Evolutionary conservation across 2,888 invertebrate genomes (phyloP).

Genomic region (Conops quadrifasciatus): DNA sequence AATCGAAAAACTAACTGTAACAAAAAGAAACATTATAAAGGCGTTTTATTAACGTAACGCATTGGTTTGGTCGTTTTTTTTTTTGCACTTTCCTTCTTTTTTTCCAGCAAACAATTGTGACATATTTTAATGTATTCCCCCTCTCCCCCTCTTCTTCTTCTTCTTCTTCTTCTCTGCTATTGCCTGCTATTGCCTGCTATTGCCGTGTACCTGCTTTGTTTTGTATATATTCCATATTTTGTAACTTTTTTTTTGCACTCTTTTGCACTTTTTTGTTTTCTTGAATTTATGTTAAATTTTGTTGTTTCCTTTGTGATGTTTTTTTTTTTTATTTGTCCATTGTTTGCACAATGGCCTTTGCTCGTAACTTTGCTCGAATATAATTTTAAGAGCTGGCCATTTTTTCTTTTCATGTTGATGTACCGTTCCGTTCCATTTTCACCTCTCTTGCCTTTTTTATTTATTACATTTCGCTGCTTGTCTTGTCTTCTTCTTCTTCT

Average conservation of each 20-base stretch:
- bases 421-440: not conserved
- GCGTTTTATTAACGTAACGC: too few relatives aligned
- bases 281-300: not conserved
- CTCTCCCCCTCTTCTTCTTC: not conserved
- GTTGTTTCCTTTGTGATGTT: not conserved
- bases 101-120: too few relatives aligned
- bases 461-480: not conserved
- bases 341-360: not conserved
- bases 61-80: too few relatives aligned
- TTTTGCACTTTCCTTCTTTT: too few relatives aligned
- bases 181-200: not conserved
- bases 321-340: not conserved
- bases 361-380: not conserved
- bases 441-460: not conserved
- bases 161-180: not conserved
- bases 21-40: too few relatives aligned
- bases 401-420: not conserved
- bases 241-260: not conserved
- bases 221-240: not conserved
- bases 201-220: not conserved
- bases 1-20: too few relatives aligned
- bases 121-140: not conserved
- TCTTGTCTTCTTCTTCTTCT: not conserved
- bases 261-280: not conserved
- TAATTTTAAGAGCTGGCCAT: not conserved